Conservation (phyloP, 2,113 vertebrate species). For the Beaufortia kweichowensis region DNA sequence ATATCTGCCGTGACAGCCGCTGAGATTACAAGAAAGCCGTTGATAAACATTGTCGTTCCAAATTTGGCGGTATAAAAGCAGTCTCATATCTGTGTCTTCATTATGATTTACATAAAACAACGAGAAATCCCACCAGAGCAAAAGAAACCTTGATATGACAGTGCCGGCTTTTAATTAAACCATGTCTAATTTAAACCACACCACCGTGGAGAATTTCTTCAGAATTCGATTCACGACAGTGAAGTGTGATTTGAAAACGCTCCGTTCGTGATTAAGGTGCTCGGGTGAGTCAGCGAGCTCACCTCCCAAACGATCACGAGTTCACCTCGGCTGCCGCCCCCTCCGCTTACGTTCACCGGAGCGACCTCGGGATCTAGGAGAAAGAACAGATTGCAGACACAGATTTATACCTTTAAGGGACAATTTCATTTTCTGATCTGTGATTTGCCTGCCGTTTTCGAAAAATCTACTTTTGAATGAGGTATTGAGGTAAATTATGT, state of each 20-base stretch:
- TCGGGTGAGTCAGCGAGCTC: slow-evolving; percentile 55
- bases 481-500: too few relatives aligned
- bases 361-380: slow-evolving; percentile 78
- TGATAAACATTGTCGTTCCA: slow-evolving; percentile 38
- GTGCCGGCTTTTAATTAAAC: slow-evolving; percentile 65
- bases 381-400: slow-evolving; percentile 49
- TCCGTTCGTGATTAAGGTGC: slow-evolving; percentile 24
- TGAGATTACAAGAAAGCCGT: slow-evolving; percentile 30
- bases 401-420: slow-evolving; percentile 11
- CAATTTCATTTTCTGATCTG: too few relatives aligned
- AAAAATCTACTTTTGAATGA: background rate
- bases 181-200: slow-evolving; percentile 54
- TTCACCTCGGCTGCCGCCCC: slow-evolving; percentile 83
- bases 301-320: slow-evolving; percentile 90
- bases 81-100: slow-evolving; percentile 49
- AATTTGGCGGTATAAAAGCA: slow-evolving; percentile 56
- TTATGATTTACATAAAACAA: slow-evolving; percentile 62
- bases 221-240: slow-evolving; percentile 51
- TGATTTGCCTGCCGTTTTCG: background rate
- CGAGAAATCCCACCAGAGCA: slow-evolving; percentile 54
- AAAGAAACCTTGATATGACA: slow-evolving; percentile 54
- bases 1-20: slow-evolving; percentile 28
- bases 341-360: slow-evolving; percentile 78
- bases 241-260: slow-evolving; percentile 40
- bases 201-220: slow-evolving; percentile 53